Base-by-base conservation (phyloP, 2,888 invertebrate genomes). In the Lasioglossum malachurum region DNA sequence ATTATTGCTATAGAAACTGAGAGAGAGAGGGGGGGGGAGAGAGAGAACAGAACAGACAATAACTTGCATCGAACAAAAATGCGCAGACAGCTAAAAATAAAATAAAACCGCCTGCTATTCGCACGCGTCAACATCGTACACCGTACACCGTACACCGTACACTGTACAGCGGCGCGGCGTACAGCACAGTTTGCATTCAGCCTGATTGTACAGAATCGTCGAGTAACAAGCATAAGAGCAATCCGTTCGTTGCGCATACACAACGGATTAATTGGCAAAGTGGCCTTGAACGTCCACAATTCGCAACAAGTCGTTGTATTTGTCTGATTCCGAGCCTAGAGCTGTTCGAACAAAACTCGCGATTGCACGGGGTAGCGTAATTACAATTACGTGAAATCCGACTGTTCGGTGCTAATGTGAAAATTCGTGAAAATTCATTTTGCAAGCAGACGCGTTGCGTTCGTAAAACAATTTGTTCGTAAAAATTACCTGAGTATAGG, bases 401-500 rank as follows among this genome's bases (percentile, higher is more conserved):
- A 31, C 16, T 7, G 31, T 0, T 35, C 19, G 3, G 31, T 67
- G 64, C 35, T 31, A 7, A 16, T 4, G 19, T 16, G 35, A 67
- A 67, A n/a, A n/a, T n/a, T n/a, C 16, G 16, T 8, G 67, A 67
- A 67, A 31, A 31, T 12, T 16, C 8, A 53, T 10, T 53, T 53
- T 10, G 8, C 23, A 7, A 49, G 7, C 49, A 0, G 5, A 53
- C 23, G 23, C 31, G 31, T 31, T 31, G 31, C 53, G 10, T 53
- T 53, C 53, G 53, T 8, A 2, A 49, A 2, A 49, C 19, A 19
- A 19, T 49, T 49, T 49, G 19, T 49, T 19, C 49, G 19, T 5
- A 38, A 12, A 0, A 4, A 46, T 46, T 46, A 46, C 97, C 96
- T 97, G 97, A 73, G 96, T 96, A 93, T 97, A 97, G 92, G 97